Evolutionary conservation across 2,113 vertebrate species (phyloP).

Genomic region (Lethenteron camtschaticum): DNA sequence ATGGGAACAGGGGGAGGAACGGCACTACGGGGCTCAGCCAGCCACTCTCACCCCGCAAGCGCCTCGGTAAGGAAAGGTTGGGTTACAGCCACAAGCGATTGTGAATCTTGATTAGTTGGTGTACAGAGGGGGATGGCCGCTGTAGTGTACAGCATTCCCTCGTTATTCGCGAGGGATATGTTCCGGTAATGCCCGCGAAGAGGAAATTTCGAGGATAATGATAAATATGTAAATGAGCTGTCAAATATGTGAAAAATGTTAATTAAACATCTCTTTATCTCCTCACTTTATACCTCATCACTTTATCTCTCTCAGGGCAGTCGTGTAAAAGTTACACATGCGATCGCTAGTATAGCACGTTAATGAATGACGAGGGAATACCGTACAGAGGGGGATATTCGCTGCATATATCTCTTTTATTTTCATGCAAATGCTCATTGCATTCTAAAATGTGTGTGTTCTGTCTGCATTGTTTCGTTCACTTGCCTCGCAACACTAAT

Average conservation of each 20-base stretch:
- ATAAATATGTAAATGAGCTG: not conserved
- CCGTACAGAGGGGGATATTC: not conserved
- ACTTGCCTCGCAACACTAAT: not conserved
- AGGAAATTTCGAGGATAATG: not conserved
- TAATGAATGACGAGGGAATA: not conserved
- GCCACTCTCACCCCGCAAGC: constrained; percentile 66
- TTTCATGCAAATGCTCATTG: not conserved
- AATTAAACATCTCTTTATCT: not conserved
- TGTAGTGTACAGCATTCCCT: not conserved
- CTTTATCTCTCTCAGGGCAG: not conserved
- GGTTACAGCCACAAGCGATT: not conserved
- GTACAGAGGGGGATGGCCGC: not conserved
- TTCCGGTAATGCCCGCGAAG: not conserved
- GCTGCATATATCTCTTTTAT: not conserved
- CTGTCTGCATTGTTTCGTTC: not conserved
- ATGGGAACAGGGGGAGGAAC: not conserved
- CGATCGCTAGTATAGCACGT: not conserved
- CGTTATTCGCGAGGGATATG: not conserved
- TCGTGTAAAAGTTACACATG: not conserved
- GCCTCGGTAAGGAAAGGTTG: constrained; percentile 33
- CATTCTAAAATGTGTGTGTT: not conserved
- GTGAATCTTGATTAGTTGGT: not conserved
- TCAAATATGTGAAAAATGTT: not conserved
- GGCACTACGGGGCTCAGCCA: constrained; percentile 12
- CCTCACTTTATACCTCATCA: not conserved